Base-by-base conservation (phyloP, 2,797 vertebrate species). In the Bucorvus abyssinicus region DNA sequence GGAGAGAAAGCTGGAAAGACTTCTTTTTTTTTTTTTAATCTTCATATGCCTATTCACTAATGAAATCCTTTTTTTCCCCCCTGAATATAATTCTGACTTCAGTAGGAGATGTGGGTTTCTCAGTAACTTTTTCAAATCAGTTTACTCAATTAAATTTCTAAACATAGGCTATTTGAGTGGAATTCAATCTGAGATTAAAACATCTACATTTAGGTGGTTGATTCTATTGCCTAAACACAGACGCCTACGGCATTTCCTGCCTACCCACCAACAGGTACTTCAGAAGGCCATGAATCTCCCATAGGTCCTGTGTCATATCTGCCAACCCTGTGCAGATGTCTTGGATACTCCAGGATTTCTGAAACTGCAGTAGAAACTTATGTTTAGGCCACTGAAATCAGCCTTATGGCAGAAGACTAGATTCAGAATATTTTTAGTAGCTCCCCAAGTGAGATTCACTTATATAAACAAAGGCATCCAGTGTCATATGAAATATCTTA, bases 201-300 rank as follows among this genome's bases (percentile, higher is more conserved):
- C 9, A 47, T 68, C 61, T 78, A 61, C 42, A 59, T 93, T 84
- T 78, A 81, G 21, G 42, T 22, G 3, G 12, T 36, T 85, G 79
- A 60, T 88, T 91, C 91, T 75, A 81, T 40, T 78, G 61, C 57
- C 69, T 75, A 36, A 93, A 78, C 65, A 78, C 87, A 94, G 89
- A 79, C 91, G 76, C 93, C 64, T 91, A n/a, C 44, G 50, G 50
- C 52, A 57, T 91, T 95, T 90, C 56, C 42, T 57, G 29, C 53
- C 64, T 95, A 68, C 20, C 30, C 29, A 88, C 53, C 89, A 88
- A 93, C 42, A 53, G 9, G 57, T 91, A 61, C 29, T 91, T 94
- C 53, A 65, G 32, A 85, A 76, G 65, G 27, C 30, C 50, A 85
- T 61, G 60, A 80, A 83, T 84, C 71, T 96, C 68, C 75, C 64